Evolutionary conservation across 2,113 vertebrate genomes (phyloP).

Genomic region (Corythornis vintsioides): DNA sequence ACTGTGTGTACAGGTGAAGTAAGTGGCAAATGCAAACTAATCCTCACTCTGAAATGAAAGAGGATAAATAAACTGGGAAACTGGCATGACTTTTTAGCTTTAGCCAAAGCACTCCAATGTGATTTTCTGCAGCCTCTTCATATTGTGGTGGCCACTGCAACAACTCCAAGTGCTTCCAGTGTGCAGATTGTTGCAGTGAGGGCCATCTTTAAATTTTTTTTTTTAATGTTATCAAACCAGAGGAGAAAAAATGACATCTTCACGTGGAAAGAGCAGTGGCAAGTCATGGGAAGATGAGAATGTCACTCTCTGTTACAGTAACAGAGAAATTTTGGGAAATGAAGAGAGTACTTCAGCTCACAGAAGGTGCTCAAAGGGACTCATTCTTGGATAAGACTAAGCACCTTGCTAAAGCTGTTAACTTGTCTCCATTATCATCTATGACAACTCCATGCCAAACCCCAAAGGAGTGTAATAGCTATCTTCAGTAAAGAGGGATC

Average conservation of each 20-base stretch:
- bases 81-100: not conserved
- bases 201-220: not conserved
- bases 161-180: not conserved
- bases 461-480: rapidly evolving
- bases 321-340: not conserved
- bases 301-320: not conserved
- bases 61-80: not conserved
- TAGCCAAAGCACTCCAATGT: not conserved
- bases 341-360: not conserved
- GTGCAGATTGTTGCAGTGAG: not conserved
- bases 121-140: not conserved
- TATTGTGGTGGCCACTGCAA: not conserved
- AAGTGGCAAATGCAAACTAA: not conserved
- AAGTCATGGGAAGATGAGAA: not conserved
- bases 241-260: not conserved
- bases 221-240: not conserved
- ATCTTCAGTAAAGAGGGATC: not conserved
- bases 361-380: not conserved
- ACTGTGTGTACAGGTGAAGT: not conserved
- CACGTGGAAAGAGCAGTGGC: not conserved
- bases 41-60: not conserved
- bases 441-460: not conserved
- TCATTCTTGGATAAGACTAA: not conserved
- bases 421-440: not conserved
- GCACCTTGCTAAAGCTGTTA: not conserved